Percentiles rank a stretch among this genome's conserved stretches.
These are phyloP conservation scores for Plutella xylostella DNA, from an alignment of 2,888 invertebrate species.

Conservation along the genomic window DNA sequence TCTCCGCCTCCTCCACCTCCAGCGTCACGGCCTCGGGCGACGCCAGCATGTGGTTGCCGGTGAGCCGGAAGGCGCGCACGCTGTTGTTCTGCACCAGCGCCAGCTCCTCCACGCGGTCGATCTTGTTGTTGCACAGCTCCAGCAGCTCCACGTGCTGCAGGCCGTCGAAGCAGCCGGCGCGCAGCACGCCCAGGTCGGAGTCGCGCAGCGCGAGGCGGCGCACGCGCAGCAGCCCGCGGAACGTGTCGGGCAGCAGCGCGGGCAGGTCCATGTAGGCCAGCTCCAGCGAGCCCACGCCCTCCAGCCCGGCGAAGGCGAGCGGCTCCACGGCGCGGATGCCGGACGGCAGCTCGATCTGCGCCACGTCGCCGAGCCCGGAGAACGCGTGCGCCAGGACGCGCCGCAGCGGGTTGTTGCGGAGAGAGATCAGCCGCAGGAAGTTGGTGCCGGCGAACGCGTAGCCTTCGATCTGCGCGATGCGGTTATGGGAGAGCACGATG, in stretches of 20 bases:
- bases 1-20: conserved; percentile 77
- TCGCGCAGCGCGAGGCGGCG: conserved; percentile 82
- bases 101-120: conserved; percentile 83
- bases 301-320: conserved; percentile 84
- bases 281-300: conserved; percentile 84
- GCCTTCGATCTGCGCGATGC: conserved; percentile 76
- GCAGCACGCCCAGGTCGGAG: conserved; percentile 82
- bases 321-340: conserved; percentile 81
- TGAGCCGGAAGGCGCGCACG: conserved; percentile 78
- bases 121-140: conserved; percentile 86
- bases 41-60: conserved; percentile 87
- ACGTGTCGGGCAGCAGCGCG: conserved; percentile 76
- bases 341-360: conserved; percentile 85
- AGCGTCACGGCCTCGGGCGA: conserved; percentile 80
- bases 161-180: conserved; percentile 81
- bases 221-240: conserved; percentile 81
- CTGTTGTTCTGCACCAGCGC: conserved; percentile 77
- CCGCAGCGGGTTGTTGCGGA: conserved; percentile 87
- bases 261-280: conserved; percentile 87
- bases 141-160: conserved; percentile 77
- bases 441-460: conserved; percentile 91
- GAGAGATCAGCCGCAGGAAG: conserved; percentile 82
- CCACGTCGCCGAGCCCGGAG: conserved; percentile 84
- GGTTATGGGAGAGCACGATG: conserved; percentile 77
- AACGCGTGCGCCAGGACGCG: conserved; percentile 86